Conservation (phyloP, 2,888 invertebrate species). For the Lymantria dispar region DNA sequence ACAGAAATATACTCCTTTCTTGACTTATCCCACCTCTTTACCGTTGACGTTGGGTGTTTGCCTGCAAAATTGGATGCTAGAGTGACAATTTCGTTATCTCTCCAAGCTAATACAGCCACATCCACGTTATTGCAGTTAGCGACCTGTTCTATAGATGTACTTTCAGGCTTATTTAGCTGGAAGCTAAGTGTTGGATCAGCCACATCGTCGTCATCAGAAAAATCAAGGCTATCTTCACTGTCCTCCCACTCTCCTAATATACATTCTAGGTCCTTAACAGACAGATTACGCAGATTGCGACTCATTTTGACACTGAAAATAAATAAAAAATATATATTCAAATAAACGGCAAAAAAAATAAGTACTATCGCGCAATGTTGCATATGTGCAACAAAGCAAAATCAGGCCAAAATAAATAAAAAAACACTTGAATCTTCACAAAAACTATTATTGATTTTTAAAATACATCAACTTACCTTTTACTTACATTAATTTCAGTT, state of each 20-base stretch:
- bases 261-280: constrained; percentile 5
- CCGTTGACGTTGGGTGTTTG: constrained; percentile 8
- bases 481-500: too few species aligned
- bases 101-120: constrained; percentile 11
- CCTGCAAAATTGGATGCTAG: constrained; percentile 28
- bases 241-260: constrained; percentile 5
- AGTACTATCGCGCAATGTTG: constrained; percentile 12
- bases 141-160: constrained; percentile 8
- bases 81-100: constrained; percentile 24
- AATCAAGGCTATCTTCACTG: constrained; percentile 17
- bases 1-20: constrained; percentile 4
- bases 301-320: constrained; percentile 1
- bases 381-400: constrained; percentile 21
- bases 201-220: constrained; percentile 19
- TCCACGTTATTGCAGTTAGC: neutral
- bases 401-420: neutral
- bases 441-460: too few species aligned
- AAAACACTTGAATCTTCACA: too few species aligned
- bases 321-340: neutral
- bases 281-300: neutral
- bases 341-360: neutral
- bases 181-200: constrained; percentile 11
- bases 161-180: constrained; percentile 2
- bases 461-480: too few species aligned
- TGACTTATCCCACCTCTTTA: constrained; percentile 5